Base-by-base conservation (phyloP, 2,888 invertebrate genomes). In the Marasmarcha lunaedactyla region DNA sequence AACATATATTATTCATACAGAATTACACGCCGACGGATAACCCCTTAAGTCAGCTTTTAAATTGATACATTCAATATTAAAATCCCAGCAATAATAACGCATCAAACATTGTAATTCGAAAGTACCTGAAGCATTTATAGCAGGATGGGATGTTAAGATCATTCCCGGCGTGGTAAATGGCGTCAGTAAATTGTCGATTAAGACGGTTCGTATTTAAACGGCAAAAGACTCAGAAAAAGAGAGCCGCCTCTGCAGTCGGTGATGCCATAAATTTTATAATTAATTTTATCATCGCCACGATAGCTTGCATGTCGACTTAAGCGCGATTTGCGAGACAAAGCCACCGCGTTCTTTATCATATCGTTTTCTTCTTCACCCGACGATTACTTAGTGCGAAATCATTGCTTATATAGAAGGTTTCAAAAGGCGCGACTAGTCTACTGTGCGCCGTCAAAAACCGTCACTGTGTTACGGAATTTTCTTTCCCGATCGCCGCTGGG, bases 381-480 rank as follows among this genome's bases (percentile, higher is more conserved):
- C 20, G 56, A 57, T 63, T 55, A 53, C 54, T 56, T 70, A 71
- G 67, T 66, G 59, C 59, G 56, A 55, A 59, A 58, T 68, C 73
- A 74, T 73, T 72, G 63, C 76, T 30, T 30, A 30, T 11, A 30
- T 7, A 11, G 30, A 3, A 4, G 11, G n/a, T 7, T 10, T 30
- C n/a, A n/a, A 30, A 9, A 3, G 10, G 10, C 30, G 11, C n/a
- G 30, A 10, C 6, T 30, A n/a, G 6, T 20, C 20, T 20, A 7
- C 20, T 3, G 4, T 20, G 7, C 59, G 54, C 54, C 61, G 64
- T 66, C 67, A 71, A 76, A 76, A 67, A 70, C 61, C 72, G 66
- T 69, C 63, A 63, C 69, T 72, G 70, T 76, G 71, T 74, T 68
- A 74, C 71, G 67, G 64, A 76, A 64, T 74, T 77, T 71, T 66